phyloP scores from a whole-genome alignment of 2,888 invertebrate genomes.

The Drepanosiphum platanoidis region DNA sequence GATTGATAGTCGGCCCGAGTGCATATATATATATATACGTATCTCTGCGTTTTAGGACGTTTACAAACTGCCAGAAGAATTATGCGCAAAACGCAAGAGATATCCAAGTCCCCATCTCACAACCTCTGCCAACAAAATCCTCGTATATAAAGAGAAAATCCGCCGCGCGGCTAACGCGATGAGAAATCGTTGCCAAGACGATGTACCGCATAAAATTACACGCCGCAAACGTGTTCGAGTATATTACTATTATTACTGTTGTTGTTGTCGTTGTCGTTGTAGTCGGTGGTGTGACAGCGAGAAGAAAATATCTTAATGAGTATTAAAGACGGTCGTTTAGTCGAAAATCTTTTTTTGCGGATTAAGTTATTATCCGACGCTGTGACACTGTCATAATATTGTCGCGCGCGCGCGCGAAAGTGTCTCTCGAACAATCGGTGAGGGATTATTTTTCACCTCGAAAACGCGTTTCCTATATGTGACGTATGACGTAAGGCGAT shows the following conservation, averaged over 20 bases:
- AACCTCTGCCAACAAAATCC: constrained; percentile 42
- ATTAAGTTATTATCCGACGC: not conserved
- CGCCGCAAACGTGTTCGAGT: not conserved
- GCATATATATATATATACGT: no score
- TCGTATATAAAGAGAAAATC: constrained; percentile 50
- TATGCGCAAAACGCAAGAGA: constrained; percentile 46
- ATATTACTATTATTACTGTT: no score
- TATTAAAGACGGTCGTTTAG: not conserved
- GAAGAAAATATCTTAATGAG: not conserved
- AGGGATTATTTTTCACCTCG: no score
- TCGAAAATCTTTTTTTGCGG: not conserved
- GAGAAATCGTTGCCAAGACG: constrained; percentile 50
- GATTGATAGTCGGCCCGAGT: constrained; percentile 36
- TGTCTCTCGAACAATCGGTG: no score
- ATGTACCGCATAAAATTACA: constrained; percentile 28
- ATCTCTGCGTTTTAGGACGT: constrained; percentile 42
- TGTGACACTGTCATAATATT: no score
- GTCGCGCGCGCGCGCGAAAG: no score
- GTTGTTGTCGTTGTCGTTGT: no score
- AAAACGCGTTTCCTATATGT: no score
- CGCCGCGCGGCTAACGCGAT: constrained; percentile 26
- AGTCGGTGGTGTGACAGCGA: no score
- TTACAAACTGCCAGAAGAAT: constrained; percentile 47
- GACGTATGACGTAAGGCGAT: no score
- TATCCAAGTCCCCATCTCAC: constrained; percentile 22